Base-by-base conservation (phyloP, 2,113 vertebrate species). In the Misgurnus mizolepis region DNA sequence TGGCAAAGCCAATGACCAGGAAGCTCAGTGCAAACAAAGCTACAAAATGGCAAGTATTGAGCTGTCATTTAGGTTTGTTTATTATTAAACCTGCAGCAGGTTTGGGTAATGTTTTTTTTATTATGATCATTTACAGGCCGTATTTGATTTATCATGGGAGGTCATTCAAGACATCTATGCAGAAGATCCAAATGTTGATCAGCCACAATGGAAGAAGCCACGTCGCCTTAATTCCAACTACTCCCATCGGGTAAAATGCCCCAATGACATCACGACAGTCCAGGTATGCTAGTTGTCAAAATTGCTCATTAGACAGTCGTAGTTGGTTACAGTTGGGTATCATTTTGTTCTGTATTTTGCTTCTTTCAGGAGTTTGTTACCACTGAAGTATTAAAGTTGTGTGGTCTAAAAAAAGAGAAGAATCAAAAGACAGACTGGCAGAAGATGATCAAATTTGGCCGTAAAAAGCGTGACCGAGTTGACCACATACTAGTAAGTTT, bases 391-490 rank as follows among this genome's bases (percentile, higher is more conserved):
- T 89, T 99, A 79, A 96, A 96, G 85, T 78, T 98, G 60, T 95
- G 95, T 22, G 93, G 95, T 85, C 90, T 99, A 78, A 93, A 89
- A 84, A 96, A 95, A 64, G 96, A 97, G 64, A 87, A 93, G 67
- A 95, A 91, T 89, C 94, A 96, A 85, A 98, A 96, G 92, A 96
- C 94, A 10, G 97, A 99, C 90, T 98, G 97, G 96, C 97, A 98
- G 91, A 98, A 98, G 90, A 98, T 97, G 96, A 94, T 99, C 82
- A 99, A 99, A 90, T 99, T 98, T 84, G 98, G 98, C 85, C 93
- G 95, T 83, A 99, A 99, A 91, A 99, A 98, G 87, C 93, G 96
- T 70, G 98, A 99, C 90, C 85, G 95, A 91, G 96, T 99, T 10
- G 98, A 99, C 92, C 96, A 98, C 80, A 96, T 99, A 82, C 88